Percentiles rank a stretch among this genome's conserved stretches.
Conservation (phyloP, 2,888 invertebrate genomes). For the Epinotia demarniana region DNA sequence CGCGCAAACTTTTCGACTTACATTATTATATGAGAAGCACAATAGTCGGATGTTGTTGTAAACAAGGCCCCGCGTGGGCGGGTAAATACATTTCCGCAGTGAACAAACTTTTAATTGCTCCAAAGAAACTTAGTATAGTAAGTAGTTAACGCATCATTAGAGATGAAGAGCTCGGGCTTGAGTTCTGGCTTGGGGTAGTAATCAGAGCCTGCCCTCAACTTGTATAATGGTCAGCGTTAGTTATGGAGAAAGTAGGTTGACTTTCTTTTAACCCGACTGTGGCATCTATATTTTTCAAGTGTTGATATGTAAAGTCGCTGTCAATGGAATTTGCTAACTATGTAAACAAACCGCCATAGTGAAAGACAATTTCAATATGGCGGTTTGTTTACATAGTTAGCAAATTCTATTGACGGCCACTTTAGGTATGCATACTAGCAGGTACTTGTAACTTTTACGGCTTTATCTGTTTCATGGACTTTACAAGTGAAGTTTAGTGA, state of each 20-base stretch:
- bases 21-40: background rate
- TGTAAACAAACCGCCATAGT: too few relatives aligned
- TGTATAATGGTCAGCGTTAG: conserved; percentile 29
- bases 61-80: conserved; percentile 6
- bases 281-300: too few relatives aligned
- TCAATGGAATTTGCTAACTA: too few relatives aligned
- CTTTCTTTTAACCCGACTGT: background rate
- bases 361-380: too few relatives aligned
- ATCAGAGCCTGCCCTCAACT: conserved; percentile 30
- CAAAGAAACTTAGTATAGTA: conserved; percentile 26
- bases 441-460: too few relatives aligned
- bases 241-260: conserved; percentile 8
- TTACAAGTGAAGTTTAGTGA: too few relatives aligned
- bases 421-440: too few relatives aligned
- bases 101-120: conserved; percentile 40
- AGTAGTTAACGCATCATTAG: conserved; percentile 43
- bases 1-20: background rate
- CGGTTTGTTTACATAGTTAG: too few relatives aligned
- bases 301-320: too few relatives aligned
- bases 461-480: too few relatives aligned
- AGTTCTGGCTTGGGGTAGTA: conserved; percentile 32
- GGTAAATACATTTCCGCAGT: conserved; percentile 1
- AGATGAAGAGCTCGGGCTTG: conserved; percentile 22
- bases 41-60: background rate
- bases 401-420: too few relatives aligned